A percentile compares a stretch with the other conserved stretches of the same genome.
Evolutionary conservation across 2,797 vertebrate genomes (phyloP).

Genomic region (Amblyopsis hoosieri): DNA sequence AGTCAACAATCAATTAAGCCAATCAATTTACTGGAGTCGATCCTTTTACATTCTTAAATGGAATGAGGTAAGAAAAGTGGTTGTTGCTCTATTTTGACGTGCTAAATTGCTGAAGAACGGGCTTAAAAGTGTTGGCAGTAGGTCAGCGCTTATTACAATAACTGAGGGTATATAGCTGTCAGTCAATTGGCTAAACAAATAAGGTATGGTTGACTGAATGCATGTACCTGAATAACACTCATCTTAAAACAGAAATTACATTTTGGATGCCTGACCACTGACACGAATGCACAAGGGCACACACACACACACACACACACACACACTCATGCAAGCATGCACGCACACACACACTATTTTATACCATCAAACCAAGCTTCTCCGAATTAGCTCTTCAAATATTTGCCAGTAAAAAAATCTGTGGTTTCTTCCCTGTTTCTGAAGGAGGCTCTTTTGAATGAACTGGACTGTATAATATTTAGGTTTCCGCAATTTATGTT

Average conservation of each 20-base stretch:
- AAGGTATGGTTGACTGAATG: slow-evolving; percentile 1
- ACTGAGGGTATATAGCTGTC: too few species aligned
- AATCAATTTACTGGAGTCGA: slow-evolving; percentile 41
- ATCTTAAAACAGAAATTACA: background rate
- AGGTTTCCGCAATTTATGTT: slow-evolving; percentile 78
- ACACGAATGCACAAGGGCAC: background rate
- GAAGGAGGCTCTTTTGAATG: slow-evolving; percentile 74
- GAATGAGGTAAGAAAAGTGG: slow-evolving; percentile 29
- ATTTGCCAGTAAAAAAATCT: slow-evolving; percentile 80
- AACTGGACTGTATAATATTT: slow-evolving; percentile 70
- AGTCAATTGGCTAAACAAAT: too few species aligned
- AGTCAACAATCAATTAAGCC: slow-evolving; percentile 46
- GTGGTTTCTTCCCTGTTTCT: slow-evolving; percentile 77
- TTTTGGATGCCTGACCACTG: background rate
- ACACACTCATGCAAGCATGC: background rate
- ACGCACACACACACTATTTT: slow-evolving; percentile 28
- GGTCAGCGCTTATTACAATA: too few species aligned
- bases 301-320: background rate
- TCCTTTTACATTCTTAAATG: slow-evolving; percentile 25
- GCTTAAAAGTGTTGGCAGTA: slow-evolving; percentile 6
- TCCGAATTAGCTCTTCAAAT: slow-evolving; percentile 86
- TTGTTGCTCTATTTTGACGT: slow-evolving; percentile 16
- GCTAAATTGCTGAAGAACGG: slow-evolving; percentile 22
- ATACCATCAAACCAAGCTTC: slow-evolving; percentile 67
- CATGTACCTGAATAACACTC: slow-evolving; percentile 8